phyloP scores from a whole-genome alignment of 2,113 vertebrate species.

The Acrocephalus kingi region DNA sequence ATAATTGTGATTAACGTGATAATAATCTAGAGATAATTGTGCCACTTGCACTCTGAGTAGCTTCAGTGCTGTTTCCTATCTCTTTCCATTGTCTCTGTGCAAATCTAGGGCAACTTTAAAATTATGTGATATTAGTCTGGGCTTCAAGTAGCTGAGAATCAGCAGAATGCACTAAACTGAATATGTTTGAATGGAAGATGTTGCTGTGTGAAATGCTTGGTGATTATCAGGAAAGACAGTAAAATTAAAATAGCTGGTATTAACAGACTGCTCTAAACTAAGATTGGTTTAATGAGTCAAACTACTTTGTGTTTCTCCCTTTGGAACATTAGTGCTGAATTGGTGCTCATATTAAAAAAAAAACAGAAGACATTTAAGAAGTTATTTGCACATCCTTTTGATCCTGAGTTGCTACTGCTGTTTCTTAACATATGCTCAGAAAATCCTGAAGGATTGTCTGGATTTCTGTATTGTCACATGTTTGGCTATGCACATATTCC shows the following conservation, averaged over 20 bases:
- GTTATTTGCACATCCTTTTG: background rate
- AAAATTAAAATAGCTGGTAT: background rate
- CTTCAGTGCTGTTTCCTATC: background rate
- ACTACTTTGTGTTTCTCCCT: background rate
- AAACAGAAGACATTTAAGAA: fast-evolving
- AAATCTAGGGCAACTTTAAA: background rate
- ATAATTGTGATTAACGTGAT: background rate
- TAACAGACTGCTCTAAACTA: background rate
- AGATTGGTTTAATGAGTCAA: background rate
- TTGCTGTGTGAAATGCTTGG: background rate
- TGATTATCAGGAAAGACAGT: background rate
- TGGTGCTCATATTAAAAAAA: background rate
- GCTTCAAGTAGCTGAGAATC: background rate
- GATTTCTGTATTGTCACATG: background rate
- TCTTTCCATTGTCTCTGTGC: background rate
- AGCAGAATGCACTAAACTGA: background rate
- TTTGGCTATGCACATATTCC: background rate
- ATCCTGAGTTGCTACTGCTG: background rate
- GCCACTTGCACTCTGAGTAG: background rate
- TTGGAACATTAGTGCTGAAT: background rate
- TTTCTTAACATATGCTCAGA: background rate
- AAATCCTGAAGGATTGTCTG: background rate
- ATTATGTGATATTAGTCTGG: background rate
- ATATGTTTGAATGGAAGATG: background rate
- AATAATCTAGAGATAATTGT: background rate